Conservation (phyloP, 2,797 vertebrate genomes). For the Dallia pectoralis region DNA sequence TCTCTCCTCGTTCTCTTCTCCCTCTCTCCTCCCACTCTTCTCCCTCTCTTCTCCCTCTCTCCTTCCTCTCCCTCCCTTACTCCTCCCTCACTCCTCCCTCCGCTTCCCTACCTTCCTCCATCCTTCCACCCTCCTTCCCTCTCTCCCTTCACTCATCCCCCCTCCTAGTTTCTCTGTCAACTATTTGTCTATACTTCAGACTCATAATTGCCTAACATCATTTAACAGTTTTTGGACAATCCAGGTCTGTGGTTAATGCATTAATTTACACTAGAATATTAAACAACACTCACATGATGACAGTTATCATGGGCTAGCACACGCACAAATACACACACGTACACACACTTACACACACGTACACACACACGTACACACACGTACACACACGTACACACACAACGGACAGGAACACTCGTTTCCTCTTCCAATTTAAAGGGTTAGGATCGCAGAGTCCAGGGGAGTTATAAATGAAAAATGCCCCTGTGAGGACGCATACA, state of each 20-base stretch:
- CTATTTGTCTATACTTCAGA: constrained; percentile 28
- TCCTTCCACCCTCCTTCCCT: constrained; percentile 20
- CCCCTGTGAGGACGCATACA: not conserved
- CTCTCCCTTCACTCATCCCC: constrained; percentile 21
- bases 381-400: not conserved
- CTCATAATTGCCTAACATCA: constrained; percentile 50
- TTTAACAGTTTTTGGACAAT: constrained; percentile 46
- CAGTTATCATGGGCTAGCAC: not conserved
- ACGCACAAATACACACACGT: not conserved
- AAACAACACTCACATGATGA: not conserved
- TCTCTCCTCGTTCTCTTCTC: no score
- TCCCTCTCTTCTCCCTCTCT: constrained; percentile 22
- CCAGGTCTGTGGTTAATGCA: constrained; percentile 9
- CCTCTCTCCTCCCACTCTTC: constrained; percentile 21
- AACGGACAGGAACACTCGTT: no score
- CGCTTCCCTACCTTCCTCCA: constrained; percentile 9
- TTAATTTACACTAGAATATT: not conserved
- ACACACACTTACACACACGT: not conserved
- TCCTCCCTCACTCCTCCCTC: constrained; percentile 29
- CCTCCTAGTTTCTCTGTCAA: constrained; percentile 42
- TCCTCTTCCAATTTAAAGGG: not conserved
- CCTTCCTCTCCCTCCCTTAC: no score
- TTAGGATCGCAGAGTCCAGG: not conserved
- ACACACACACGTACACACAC: not conserved
- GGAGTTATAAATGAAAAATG: not conserved